These are phyloP conservation scores for Thaumetopoea pityocampa DNA, from an alignment of 1,140 invertebrate genomes.

Conservation along the genomic window DNA sequence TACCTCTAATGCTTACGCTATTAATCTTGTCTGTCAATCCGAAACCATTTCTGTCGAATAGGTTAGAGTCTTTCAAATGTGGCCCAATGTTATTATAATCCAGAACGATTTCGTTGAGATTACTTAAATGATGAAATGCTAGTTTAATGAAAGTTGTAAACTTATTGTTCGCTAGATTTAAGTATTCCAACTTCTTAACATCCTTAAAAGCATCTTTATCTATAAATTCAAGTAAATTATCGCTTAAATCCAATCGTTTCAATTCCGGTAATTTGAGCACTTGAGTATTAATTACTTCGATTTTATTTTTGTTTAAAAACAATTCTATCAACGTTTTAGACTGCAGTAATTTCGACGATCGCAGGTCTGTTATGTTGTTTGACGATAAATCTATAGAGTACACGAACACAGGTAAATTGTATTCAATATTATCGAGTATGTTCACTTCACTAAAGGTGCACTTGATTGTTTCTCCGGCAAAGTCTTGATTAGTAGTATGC, in stretches of 20 bases:
- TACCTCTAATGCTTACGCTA: constrained; percentile 48
- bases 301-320: constrained; percentile 57
- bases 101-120: constrained; percentile 67
- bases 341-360: constrained; percentile 29
- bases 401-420: constrained; percentile 35
- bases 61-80: constrained; percentile 35
- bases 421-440: constrained; percentile 31
- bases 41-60: constrained; percentile 55
- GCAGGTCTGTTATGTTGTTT: constrained; percentile 46
- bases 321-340: constrained; percentile 41
- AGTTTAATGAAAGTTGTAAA: constrained; percentile 60
- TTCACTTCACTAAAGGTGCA: constrained; percentile 44
- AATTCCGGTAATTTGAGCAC: constrained; percentile 58
- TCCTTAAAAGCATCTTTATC: constrained; percentile 62
- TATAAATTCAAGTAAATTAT: constrained; percentile 69
- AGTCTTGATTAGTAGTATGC: constrained; percentile 33
- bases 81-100: constrained; percentile 58
- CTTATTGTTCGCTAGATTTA: constrained; percentile 75
- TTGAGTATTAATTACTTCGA: constrained; percentile 51
- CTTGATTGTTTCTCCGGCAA: constrained; percentile 40
- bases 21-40: constrained; percentile 53
- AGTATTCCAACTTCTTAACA: constrained; percentile 64
- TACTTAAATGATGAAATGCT: constrained; percentile 61
- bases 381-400: constrained; percentile 56
- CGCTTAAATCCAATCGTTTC: constrained; percentile 73